Percentiles rank a stretch among this genome's conserved stretches.
phyloP scores from a whole-genome alignment of 2,888 invertebrate genomes.

The Resseliella maxima region DNA sequence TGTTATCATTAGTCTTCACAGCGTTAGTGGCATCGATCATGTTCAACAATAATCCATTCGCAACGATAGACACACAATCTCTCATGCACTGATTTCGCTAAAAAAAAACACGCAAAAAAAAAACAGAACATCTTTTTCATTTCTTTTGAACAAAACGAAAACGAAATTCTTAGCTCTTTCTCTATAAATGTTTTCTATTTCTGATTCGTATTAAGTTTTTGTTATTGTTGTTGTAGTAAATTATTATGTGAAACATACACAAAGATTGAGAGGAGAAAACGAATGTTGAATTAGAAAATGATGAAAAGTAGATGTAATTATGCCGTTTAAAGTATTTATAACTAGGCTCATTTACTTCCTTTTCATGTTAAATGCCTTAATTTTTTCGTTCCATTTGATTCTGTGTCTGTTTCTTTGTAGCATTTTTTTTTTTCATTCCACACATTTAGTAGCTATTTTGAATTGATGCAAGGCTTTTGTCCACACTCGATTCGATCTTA shows the following conservation, averaged over 20 bases:
- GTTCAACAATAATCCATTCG: slow-evolving; percentile 40
- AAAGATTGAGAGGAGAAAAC: neutral
- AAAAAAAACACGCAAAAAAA: neutral
- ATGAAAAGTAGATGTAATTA: no score
- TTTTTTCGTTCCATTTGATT: neutral
- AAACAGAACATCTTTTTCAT: neutral
- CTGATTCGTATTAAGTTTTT: slow-evolving; percentile 17
- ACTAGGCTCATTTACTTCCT: neutral
- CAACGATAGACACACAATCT: slow-evolving; percentile 27
- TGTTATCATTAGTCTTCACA: slow-evolving; percentile 36
- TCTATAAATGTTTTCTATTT: slow-evolving; percentile 6
- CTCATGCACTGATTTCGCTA: slow-evolving; percentile 44
- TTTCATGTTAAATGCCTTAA: neutral
- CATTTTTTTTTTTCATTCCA: neutral
- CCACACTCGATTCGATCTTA: neutral
- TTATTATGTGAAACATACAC: neutral
- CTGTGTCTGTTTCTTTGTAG: neutral
- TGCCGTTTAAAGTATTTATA: neutral
- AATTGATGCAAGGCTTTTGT: slow-evolving; percentile 28
- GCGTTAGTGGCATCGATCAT: slow-evolving; percentile 55
- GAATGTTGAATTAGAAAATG: neutral
- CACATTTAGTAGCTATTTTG: neutral
- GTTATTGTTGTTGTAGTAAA: slow-evolving; percentile 24
- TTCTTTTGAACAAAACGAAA: neutral
- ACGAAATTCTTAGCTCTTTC: neutral